A percentile compares a stretch with the other conserved stretches of the same genome.
Conservation (phyloP, 2,888 invertebrate species). For the Sturmia bella region DNA sequence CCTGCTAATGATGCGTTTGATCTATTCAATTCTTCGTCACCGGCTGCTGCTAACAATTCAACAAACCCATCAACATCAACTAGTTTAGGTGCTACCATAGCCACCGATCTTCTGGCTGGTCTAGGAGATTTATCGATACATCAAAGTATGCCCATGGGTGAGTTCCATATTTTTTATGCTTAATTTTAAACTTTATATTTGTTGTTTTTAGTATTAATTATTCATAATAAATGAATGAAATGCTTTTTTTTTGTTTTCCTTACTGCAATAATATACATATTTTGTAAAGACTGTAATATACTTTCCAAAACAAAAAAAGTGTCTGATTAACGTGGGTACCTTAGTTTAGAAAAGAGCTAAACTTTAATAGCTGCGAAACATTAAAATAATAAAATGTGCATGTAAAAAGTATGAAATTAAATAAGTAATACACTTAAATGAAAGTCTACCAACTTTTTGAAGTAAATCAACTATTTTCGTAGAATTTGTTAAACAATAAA, state of each 20-base stretch:
- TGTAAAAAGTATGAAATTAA: constrained; percentile 21
- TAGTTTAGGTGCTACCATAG: constrained; percentile 71
- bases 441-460: not conserved
- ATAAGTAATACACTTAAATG: constrained; percentile 12
- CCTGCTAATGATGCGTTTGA: constrained; percentile 78
- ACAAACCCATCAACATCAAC: constrained; percentile 49
- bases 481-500: constrained; percentile 49
- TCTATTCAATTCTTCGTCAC: constrained; percentile 74
- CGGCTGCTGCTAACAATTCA: constrained; percentile 54
- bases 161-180: constrained; percentile 71
- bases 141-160: constrained; percentile 81
- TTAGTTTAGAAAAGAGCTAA: not conserved
- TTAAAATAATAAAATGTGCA: constrained; percentile 16
- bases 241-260: constrained; percentile 50
- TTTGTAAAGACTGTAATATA: constrained; percentile 22
- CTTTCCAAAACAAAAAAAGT: not conserved
- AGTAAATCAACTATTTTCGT: constrained; percentile 37
- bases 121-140: constrained; percentile 82
- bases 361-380: not conserved
- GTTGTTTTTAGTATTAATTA: constrained; percentile 25
- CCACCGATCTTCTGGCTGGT: constrained; percentile 83
- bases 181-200: constrained; percentile 1
- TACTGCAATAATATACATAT: constrained; percentile 1
- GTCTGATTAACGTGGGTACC: not conserved
- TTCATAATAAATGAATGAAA: constrained; percentile 38